A percentile compares a stretch with the other conserved stretches of the same genome.
Conservation (phyloP, 2,888 invertebrate genomes). For the Drosophila anceps region DNA sequence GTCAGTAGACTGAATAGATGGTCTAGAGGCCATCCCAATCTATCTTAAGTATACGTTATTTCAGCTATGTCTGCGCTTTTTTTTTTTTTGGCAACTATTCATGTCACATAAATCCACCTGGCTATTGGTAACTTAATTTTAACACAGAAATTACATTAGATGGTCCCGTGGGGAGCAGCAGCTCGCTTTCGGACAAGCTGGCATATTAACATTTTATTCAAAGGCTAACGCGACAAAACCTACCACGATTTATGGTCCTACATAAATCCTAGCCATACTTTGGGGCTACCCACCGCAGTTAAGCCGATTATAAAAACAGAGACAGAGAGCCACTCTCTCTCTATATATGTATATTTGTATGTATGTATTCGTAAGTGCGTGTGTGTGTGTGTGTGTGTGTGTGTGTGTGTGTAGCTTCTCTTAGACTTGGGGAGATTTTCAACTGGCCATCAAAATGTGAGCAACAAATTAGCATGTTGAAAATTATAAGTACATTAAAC, state of each 20-base stretch:
- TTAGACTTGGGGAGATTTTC: conserved; percentile 8
- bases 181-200: conserved; percentile 41
- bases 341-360: conserved; percentile 11
- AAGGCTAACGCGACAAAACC: conserved; percentile 52
- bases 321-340: conserved; percentile 37
- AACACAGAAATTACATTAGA: conserved; percentile 63
- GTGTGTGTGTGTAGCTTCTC: background rate
- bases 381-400: conserved; percentile 10
- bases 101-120: conserved; percentile 38
- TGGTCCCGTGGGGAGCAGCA: conserved; percentile 16
- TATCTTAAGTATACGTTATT: background rate
- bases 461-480: conserved; percentile 64
- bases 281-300: conserved; percentile 81
- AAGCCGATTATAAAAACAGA: conserved; percentile 76
- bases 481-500: conserved; percentile 62
- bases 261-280: conserved; percentile 76
- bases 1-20: too few species aligned
- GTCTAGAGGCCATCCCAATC: background rate
- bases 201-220: conserved; percentile 56
- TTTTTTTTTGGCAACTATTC: conserved; percentile 35
- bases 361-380: conserved; percentile 24
- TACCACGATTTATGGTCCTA: conserved; percentile 72
- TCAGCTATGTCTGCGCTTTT: conserved; percentile 1
- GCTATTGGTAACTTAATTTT: conserved; percentile 46
- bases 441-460: conserved; percentile 51